These are phyloP conservation scores for Leuciscus waleckii DNA, from an alignment of 2,797 vertebrate species.

Conservation along the genomic window DNA sequence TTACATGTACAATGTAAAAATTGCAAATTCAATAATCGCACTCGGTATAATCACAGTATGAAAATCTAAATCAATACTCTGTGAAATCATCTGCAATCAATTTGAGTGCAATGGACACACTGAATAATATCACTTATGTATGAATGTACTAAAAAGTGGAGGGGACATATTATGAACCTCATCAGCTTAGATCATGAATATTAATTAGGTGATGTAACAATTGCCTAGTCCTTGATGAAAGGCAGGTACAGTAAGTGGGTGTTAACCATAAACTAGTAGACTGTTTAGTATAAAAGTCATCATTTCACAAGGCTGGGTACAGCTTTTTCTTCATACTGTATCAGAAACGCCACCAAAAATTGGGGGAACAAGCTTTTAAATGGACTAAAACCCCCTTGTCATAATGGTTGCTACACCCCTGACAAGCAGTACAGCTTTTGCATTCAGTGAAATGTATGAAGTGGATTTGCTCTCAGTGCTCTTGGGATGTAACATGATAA, in stretches of 20 bases:
- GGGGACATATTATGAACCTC: background rate
- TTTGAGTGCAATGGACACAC: background rate
- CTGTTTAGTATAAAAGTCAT: background rate
- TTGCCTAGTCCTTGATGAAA: background rate
- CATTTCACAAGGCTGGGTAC: background rate
- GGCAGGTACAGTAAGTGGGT: background rate
- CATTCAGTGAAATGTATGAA: slow-evolving; percentile 9
- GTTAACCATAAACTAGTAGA: background rate
- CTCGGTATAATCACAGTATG: background rate
- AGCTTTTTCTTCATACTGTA: background rate
- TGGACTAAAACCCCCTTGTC: background rate
- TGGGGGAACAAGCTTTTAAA: background rate
- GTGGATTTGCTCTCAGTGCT: background rate
- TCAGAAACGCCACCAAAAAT: background rate
- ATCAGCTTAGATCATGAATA: background rate
- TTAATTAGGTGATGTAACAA: slow-evolving; percentile 1
- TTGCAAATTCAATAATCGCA: background rate
- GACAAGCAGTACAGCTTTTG: too few relatives aligned
- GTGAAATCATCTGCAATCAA: background rate
- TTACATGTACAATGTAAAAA: background rate
- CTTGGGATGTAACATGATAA: slow-evolving; percentile 24
- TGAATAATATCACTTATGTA: background rate
- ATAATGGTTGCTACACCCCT: background rate
- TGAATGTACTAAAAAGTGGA: background rate
- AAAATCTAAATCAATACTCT: background rate